Evolutionary conservation across 2,113 vertebrate species (phyloP), one percentile per base, ranked within the genome.

Genomic region (Tychaedon coryphoeus): DNA sequence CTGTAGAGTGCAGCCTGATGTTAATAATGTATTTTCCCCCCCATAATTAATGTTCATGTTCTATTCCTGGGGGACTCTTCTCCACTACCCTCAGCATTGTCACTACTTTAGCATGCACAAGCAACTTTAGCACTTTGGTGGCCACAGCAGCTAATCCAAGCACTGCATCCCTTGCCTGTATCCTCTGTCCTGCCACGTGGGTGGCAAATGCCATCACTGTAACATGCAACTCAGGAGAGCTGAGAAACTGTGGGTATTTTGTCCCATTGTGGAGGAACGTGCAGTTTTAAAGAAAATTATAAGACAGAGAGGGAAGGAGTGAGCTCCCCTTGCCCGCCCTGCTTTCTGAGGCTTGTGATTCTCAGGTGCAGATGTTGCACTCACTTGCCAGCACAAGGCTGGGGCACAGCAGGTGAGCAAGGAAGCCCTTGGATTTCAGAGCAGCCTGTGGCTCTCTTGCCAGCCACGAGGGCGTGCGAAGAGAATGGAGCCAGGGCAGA

Each of bases 41-140:
- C 93, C 96, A 95, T 97, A 98, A 98, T 98, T 98, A 98, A 97
- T 92, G 95, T 97, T 97, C 93, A 96, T 93, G 88, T 78, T 93
- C 83, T 80, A 70, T 78, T 86, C 96, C 96, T 91, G 70, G 65
- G 93, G 95, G 95, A 93, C 76, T 86, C 76, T 80, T 91, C 64
- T 78, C 83, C 67, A 72, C 84, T 93, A 87, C 88, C 88, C 92
- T 92, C 85, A 90, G 76, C 93, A 92, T 69, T 86, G 80, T 82
- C 91, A 76, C 94, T 88, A 67, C 56, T 92, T 93, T 71, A 89
- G 72, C 61, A 95, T 2, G 40, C 66, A 92, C 88, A 95, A 86
- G 90, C 92, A 94, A 96, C 89, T 70, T 93, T 8, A 89, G 70
- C 70, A 79, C 58, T 81, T 76, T 29, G 60, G 65, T 90, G 2